Percentiles rank a stretch among this genome's conserved stretches.
Conservation (phyloP, 2,888 invertebrate genomes). For the Xestia rhomboidea region DNA sequence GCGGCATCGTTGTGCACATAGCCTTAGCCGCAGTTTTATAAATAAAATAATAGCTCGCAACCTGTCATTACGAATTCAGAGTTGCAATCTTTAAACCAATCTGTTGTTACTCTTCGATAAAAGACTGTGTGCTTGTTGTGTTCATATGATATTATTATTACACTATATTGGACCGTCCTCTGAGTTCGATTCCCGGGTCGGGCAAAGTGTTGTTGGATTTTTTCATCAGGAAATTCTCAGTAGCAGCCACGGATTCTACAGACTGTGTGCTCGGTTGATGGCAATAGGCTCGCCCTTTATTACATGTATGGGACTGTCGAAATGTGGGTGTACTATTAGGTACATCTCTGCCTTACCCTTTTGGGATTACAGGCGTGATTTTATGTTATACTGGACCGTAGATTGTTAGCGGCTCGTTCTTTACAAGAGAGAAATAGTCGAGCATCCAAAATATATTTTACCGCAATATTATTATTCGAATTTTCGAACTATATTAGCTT, state of each 20-base stretch:
- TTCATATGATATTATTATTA: constrained; percentile 23
- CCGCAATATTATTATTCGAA: not conserved
- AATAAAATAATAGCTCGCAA: too few species aligned
- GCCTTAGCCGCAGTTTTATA: not conserved
- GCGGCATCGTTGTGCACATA: too few species aligned
- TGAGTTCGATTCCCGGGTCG: too few species aligned
- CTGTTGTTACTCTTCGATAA: constrained; percentile 27
- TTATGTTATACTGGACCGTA: not conserved
- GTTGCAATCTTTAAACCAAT: constrained; percentile 54
- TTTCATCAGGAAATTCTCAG: too few species aligned
- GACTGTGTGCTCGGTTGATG: too few species aligned
- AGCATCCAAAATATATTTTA: not conserved
- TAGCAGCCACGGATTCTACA: too few species aligned
- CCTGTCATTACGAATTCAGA: constrained; percentile 60
- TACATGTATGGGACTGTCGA: too few species aligned
- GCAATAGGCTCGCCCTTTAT: too few species aligned
- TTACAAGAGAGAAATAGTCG: not conserved
- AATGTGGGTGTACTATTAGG: too few species aligned
- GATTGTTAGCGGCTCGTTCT: not conserved
- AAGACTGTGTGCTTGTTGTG: constrained; percentile 1
- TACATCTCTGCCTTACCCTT: too few species aligned
- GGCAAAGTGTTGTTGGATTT: too few species aligned
- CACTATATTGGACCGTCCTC: not conserved
- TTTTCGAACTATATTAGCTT: not conserved
- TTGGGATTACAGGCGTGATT: too few species aligned